Base-by-base conservation (phyloP, 2,888 invertebrate species). In the Digitonthophagus gazella region DNA sequence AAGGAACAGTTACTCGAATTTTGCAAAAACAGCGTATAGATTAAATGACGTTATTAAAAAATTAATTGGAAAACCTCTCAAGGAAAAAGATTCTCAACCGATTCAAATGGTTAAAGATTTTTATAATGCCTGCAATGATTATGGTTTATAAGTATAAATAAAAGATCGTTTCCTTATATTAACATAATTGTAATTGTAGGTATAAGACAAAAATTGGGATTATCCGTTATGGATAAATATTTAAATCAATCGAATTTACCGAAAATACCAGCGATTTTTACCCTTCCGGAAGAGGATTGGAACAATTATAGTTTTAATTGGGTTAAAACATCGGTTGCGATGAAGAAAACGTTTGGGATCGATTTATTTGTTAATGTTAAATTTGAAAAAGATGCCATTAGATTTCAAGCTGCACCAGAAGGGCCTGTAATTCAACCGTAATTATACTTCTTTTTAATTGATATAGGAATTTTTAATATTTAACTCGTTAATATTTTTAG, bases 291-390 rank as follows among this genome's bases (percentile, higher is more conserved):
- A 61, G 6, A 18, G 18, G 5, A 61, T 19, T 61, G 61, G 61
- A 18, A 18, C n/a, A 2, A 61, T 61, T 61, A 61, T 18, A 19
- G n/a, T 19, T 61, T 61, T 61, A 20, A 61, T 61, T 61, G 61
- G 61, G 61, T 19, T 11, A 61, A 61, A 19, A n/a, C 61, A 19
- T 61, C 61, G 8, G 19, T 61, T n/a, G n/a, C 18, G 16, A n/a
- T 61, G 19, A 61, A 61, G 18, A 61, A 61, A 19, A 61, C 18
- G n/a, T 61, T 61, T 20, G 19, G 19, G n/a, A 19, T 61, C 8
- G 61, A 61, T 18, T 61, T 61, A 20, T 61, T 61, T 61, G n/a
- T 61, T 18, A 18, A 61, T 14, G n/a, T 18, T n/a, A 3, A 8
- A 8, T 1, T 44, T 44, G 6, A 6, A 8, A 44, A 44, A 2